Base-by-base conservation (phyloP, 2,797 vertebrate species). In the Gymnopithys bicolor region DNA sequence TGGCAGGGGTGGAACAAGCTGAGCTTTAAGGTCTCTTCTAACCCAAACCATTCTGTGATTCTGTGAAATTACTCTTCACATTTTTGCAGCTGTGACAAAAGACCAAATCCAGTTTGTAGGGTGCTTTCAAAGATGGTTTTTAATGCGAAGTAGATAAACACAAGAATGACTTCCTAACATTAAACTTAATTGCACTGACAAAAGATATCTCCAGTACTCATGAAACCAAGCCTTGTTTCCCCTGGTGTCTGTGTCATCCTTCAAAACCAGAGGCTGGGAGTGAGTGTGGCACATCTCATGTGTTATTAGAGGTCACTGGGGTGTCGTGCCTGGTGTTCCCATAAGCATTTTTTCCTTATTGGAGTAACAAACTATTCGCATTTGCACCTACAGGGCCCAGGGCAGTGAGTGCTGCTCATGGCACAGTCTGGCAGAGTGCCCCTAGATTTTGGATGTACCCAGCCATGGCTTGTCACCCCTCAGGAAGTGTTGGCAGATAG, bases 311-410 rank as follows among this genome's bases (percentile, higher is more conserved):
- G 23, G 48, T 23, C 60, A 5, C 60, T 28, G 41, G 55, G 62
- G 25, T 43, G 18, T 30, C 0, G 0, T 63, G 28, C 41, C 69
- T 84, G 35, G 14, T 39, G 33, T 7, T 90, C 33, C 51, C 8
- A 1, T n/a, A 70, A 77, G 30, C 18, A 23, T 69, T 73, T 87
- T 58, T 33, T 39, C 19, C 2, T 39, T 39, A 27, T 14, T 56
- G 37, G 35, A 62, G 51, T 58, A 89, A 46, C 11, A 53, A 58
- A 16, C 1, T 0, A 45, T 69, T 11, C 8, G 37, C 12, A 1
- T 55, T 84, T 21, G 16, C 23, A 14, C 28, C 43, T 58, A 8
- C 0, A 4, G 77, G 13, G 11, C 16, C 28, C 33, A 1, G 0
- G 11, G 73, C 11, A 56, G 41, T 10, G 23, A 49, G 58, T 9